A percentile compares a stretch with the other conserved stretches of the same genome.
Conservation (phyloP, 2,888 invertebrate species). For the Aporophyla lueneburgensis region DNA sequence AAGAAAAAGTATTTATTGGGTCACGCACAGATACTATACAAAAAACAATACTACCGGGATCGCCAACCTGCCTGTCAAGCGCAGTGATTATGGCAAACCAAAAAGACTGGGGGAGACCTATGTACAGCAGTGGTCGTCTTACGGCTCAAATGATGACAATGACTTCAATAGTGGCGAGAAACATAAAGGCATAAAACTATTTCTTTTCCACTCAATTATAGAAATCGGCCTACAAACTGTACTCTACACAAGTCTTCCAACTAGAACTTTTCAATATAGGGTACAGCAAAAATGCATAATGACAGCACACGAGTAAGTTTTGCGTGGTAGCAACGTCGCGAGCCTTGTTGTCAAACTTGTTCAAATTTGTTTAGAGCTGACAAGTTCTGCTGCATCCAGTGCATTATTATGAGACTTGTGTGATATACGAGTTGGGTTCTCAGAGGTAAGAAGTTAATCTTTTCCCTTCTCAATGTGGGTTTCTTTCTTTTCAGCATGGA, state of each 20-base stretch:
- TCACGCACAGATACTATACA: too few species aligned
- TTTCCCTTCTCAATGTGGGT: neutral
- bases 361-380: slow-evolving; percentile 54
- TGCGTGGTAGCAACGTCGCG: slow-evolving; percentile 31
- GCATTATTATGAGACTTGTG: slow-evolving; percentile 45
- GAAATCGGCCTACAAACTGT: neutral
- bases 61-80: too few species aligned
- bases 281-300: slow-evolving; percentile 49
- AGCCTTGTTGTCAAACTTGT: slow-evolving; percentile 55
- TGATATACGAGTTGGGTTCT: slow-evolving; percentile 18
- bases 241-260: neutral
- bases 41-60: too few species aligned
- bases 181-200: neutral
- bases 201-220: neutral
- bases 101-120: too few species aligned
- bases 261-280: slow-evolving; percentile 27
- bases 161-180: neutral
- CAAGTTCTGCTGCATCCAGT: slow-evolving; percentile 46
- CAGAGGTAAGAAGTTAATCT: slow-evolving; percentile 26
- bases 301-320: slow-evolving; percentile 49
- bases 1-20: too few species aligned
- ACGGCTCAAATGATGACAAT: too few species aligned
- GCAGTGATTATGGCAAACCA: too few species aligned
- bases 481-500: neutral
- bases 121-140: too few species aligned